Evolutionary conservation across 2,113 vertebrate genomes (phyloP), one percentile per base, ranked within the genome.

Genomic region (Odocoileus hemionus): DNA sequence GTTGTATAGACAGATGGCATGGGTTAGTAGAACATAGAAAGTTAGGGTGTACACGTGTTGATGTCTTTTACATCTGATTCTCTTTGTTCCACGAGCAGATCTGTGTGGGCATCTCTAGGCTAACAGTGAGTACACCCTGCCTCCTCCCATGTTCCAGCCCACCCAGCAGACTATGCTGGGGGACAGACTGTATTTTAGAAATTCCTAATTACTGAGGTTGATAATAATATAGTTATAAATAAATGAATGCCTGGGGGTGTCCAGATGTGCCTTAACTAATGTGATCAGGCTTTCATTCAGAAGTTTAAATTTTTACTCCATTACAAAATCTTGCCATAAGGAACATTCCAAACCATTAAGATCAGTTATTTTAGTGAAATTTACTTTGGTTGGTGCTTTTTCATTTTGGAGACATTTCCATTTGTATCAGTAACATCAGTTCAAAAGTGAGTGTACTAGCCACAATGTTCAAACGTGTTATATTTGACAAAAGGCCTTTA

Each of bases 231-330:
- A 95, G 55, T 91, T 95, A 82, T 54, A 91, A 82, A 74, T 80
- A 61, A 39, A 61, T 47, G 80, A 96, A 90, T 96, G 86, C 79
- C 89, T 95, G 89, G 93, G 87, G 93, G 61, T 98, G 15, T 95
- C 88, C 93, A 89, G 97, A 96, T 97, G 97, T 98, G 98, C 98
- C 98, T 98, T 98, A 97, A 79, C 82, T 89, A 93, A 92, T 54
- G 33, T 89, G 67, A 96, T 79, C 50, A 39, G 86, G 43, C 92
- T 95, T 95, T 97, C 93, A 92, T 97, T 98, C 86, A 85, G 83
- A 97, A 90, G 57, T 95, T 97, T 67, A 74, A n/a, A 45, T 84
- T 88, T 93, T 86, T 89, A 95, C 67, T 92, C 61, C 94, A 88
- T 50, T 89, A 16, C 92, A 91, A 95, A 96, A 85, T 90, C 45